Base-by-base conservation (phyloP, 1,140 invertebrate species). In the Ceratosolen fusciceps region DNA sequence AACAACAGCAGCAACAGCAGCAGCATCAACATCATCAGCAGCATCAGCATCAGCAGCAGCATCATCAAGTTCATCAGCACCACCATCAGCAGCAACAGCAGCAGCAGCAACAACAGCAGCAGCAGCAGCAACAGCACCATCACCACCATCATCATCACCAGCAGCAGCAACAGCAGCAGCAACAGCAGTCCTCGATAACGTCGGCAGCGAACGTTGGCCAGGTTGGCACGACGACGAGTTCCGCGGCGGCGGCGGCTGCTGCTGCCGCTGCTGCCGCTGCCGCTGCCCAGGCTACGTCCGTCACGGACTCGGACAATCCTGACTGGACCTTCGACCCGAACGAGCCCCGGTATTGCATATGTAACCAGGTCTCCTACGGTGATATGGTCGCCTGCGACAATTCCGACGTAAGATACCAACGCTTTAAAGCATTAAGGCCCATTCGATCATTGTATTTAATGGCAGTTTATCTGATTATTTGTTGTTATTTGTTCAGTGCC, bases 341-440 rank as follows among this genome's bases (percentile, higher is more conserved):
- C 86, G 98, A 99, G 90, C 98, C 97, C 16, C 93, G 97, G 83
- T 99, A 99, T 89, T 99, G 98, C 90, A 93, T 98, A 83, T 99
- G 98, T 90, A 98, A 99, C 91, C 96, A 99, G 91, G 97, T 99
- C 43, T 98, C 97, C 1, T 99, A 99, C 88, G 98, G 98, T 14
- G 97, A 99, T 85, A 99, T 99, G 98, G 98, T 99, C 73, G 98
- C 97, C 74, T 99, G 98, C 91, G 98, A 99, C 92, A 99, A 99
- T 91, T 95, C 96, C 89, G 96, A 97, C 87, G 96, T 97, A 91
- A 94, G 93, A 91, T 81, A 21, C 3, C 10, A 21, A 19, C 3
- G 49, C 49, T 21, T 52, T 21, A n/a, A n/a, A n/a, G n/a, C n/a
- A n/a, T n/a, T n/a, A n/a, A n/a, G n/a, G n/a, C n/a, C n/a, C n/a